Evolutionary conservation across 2,888 invertebrate species (phyloP).

Genomic region (Prostheceraeus crozeri): DNA sequence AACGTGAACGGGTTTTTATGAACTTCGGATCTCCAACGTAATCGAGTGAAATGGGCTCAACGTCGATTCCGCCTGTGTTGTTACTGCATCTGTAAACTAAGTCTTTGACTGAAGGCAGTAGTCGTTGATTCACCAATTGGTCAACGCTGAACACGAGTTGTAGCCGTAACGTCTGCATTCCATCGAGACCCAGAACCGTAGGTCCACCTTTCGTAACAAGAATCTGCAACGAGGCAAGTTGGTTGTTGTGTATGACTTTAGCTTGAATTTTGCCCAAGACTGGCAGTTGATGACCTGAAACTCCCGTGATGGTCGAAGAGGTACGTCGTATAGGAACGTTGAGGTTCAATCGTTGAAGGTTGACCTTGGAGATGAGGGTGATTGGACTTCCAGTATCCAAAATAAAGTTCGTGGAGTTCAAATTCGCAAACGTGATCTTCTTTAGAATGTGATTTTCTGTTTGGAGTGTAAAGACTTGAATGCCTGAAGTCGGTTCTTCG

Average conservation of each 20-base stretch:
- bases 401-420: too few relatives aligned
- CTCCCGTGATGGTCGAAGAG: not conserved
- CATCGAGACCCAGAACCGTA: slow-evolving; percentile 19
- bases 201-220: slow-evolving; percentile 15
- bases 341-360: too few relatives aligned
- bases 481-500: too few relatives aligned
- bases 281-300: slow-evolving; percentile 15
- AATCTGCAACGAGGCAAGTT: slow-evolving; percentile 11
- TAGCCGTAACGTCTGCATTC: not conserved
- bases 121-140: not conserved
- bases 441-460: too few relatives aligned
- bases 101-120: too few relatives aligned
- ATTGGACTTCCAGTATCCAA: slow-evolving; percentile 10
- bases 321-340: too few relatives aligned
- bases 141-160: too few relatives aligned
- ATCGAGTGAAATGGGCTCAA: slow-evolving; percentile 4
- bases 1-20: not conserved
- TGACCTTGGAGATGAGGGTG: not conserved
- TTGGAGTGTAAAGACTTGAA: too few relatives aligned
- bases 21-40: slow-evolving; percentile 17
- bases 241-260: not conserved
- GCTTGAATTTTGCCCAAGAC: not conserved
- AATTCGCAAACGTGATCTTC: too few relatives aligned
- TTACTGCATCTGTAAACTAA: slow-evolving; percentile 24
- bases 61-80: not conserved